phyloP scores from a whole-genome alignment of 2,888 invertebrate genomes.

The Ormyrus labotus region DNA sequence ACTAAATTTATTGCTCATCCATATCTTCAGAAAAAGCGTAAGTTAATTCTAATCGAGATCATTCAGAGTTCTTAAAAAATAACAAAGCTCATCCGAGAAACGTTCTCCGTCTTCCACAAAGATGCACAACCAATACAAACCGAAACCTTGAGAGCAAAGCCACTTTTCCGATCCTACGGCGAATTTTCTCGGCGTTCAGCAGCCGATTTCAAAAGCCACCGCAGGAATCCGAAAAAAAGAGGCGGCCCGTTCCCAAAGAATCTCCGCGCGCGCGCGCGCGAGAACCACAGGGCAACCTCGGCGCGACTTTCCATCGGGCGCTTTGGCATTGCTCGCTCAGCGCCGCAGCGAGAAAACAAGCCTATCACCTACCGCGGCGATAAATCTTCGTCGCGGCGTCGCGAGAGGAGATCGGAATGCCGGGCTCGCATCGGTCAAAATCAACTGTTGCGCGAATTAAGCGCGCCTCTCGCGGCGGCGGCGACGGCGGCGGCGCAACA shows the following conservation, averaged over 20 bases:
- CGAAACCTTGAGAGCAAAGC: no score
- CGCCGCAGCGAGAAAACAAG: neutral
- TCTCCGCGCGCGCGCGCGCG: no score
- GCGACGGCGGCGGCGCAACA: neutral
- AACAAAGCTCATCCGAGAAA: neutral
- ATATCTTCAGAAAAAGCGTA: neutral
- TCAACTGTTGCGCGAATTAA: slow-evolving; percentile 47
- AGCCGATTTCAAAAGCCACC: no score
- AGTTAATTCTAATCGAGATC: neutral
- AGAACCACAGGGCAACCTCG: no score
- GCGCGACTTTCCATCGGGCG: neutral
- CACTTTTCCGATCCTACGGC: no score
- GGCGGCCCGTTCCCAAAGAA: no score
- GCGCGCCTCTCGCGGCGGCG: neutral
- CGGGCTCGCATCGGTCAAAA: slow-evolving; percentile 44
- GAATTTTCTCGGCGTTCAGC: no score
- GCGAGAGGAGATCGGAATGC: slow-evolving; percentile 24
- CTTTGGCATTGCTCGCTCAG: no score
- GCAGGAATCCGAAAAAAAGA: no score
- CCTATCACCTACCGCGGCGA: neutral
- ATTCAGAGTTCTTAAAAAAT: neutral
- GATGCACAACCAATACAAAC: no score
- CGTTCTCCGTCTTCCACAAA: no score
- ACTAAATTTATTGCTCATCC: neutral
- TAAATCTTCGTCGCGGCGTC: slow-evolving; percentile 42